Evolutionary conservation across 2,888 invertebrate genomes (phyloP), one percentile per base, ranked within the genome.

Genomic region (Brassicogethes aeneus): DNA sequence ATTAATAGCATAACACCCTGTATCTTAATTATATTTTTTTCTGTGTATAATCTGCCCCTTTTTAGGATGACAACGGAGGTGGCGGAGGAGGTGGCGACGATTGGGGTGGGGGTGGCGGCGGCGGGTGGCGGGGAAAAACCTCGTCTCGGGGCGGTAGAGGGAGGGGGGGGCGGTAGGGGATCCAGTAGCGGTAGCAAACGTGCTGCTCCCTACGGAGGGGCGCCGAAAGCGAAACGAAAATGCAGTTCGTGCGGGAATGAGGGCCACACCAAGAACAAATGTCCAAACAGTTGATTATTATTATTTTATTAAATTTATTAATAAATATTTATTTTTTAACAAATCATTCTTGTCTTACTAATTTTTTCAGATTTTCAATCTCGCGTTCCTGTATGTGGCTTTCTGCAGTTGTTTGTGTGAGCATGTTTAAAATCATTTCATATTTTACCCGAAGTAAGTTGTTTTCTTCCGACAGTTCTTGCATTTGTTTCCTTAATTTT

Each of bases 351-450:
- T 50, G 10, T 32, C 13, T 32, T 12, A 32, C 13, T 32, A 5
- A 5, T 32, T 54, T 65, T 45, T 57, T 64, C 8, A 75, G 54
- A 55, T 69, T 71, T 50, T 75, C 73, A n/a, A 77, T 60, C 62
- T 77, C 74, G 51, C 71, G 71, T 52, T 72, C 71, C 52, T 74
- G 73, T 33, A 73, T 56, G 51, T 76, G 72, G 42, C 69, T 68
- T 48, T 78, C 75, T 2, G 74, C 75, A 31, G 76, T 77, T 42
- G 72, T 76, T 61, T 85, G 79, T 0, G 85, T 80, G 61, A 78
- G 85, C 85, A 87, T 85, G 56, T 86, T 85, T 16, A 87, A 66
- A 34, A 87, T 64, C 52, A 87, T 75, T 64, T 87, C 85, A 56
- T 82, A 78, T 66, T 86, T 86, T 16, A 87, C 60, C 47, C 79